These are phyloP conservation scores for Cercocebus atys DNA, from an alignment of 2,113 vertebrate genomes.

Conservation along the genomic window DNA sequence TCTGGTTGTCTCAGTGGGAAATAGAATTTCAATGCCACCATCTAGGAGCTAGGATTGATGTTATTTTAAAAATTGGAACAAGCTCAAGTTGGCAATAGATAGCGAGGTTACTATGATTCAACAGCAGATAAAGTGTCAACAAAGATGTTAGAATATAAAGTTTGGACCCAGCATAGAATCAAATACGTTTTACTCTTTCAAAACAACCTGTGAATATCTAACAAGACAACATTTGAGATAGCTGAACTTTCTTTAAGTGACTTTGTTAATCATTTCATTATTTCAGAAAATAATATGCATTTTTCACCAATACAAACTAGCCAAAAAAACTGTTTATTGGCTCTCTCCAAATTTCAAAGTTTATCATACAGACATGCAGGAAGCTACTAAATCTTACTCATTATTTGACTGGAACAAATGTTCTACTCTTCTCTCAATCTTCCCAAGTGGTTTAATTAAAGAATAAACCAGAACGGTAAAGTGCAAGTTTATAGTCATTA, in stretches of 20 bases:
- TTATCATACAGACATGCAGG: not conserved
- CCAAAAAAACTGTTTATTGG: not conserved
- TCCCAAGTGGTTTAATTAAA: not conserved
- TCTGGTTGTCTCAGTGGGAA: not conserved
- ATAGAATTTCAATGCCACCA: not conserved
- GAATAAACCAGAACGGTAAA: not conserved
- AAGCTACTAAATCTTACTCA: not conserved
- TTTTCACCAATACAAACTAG: slow-evolving; percentile 26
- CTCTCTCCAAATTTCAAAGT: not conserved
- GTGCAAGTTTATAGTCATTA: not conserved
- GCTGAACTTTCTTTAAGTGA: not conserved
- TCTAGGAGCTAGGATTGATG: not conserved
- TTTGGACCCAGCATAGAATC: not conserved
- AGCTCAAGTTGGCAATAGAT: not conserved
- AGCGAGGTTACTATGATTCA: not conserved
- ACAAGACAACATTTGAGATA: not conserved
- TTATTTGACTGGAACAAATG: not conserved
- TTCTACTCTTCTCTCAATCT: not conserved
- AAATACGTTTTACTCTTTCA: not conserved
- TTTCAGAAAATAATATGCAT: not conserved
- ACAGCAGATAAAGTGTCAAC: not conserved
- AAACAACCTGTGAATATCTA: not conserved
- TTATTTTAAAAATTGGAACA: slow-evolving; percentile 18
- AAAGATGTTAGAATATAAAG: not conserved
- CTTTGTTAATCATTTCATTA: not conserved